Percentiles rank a stretch among this genome's conserved stretches.
These are phyloP conservation scores for Eidolon dupreanum DNA, from an alignment of 2,797 vertebrate species.

Conservation along the genomic window DNA sequence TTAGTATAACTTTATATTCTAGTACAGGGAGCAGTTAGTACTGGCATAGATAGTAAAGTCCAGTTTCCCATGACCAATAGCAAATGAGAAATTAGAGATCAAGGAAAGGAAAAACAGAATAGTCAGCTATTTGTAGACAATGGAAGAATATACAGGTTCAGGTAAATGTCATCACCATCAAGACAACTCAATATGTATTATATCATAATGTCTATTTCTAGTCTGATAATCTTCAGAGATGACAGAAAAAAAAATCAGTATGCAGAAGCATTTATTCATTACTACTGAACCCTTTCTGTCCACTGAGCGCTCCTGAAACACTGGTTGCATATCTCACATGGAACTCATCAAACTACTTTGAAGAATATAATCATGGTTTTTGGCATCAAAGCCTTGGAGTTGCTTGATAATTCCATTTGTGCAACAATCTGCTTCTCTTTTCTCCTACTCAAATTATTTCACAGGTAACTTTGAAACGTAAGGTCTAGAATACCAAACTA, in stretches of 20 bases:
- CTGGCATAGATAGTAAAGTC: not conserved
- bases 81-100: not conserved
- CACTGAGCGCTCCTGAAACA: not conserved
- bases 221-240: not conserved
- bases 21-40: not conserved
- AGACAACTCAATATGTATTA: not conserved
- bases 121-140: not conserved
- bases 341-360: not conserved
- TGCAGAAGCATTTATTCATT: not conserved
- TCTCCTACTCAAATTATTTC: not conserved
- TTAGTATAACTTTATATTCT: not conserved
- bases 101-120: not conserved
- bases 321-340: accelerated
- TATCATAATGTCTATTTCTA: not conserved
- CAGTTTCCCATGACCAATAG: not conserved
- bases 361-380: not conserved
- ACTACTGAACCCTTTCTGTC: not conserved
- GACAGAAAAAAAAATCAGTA: not conserved
- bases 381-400: not conserved
- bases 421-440: not conserved
- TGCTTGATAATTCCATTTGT: not conserved
- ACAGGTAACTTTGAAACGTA: not conserved
- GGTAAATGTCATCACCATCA: not conserved
- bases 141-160: not conserved
- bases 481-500: not conserved